Evolutionary conservation across 2,797 vertebrate species (phyloP).

Genomic region (Monodelphis domestica): DNA sequence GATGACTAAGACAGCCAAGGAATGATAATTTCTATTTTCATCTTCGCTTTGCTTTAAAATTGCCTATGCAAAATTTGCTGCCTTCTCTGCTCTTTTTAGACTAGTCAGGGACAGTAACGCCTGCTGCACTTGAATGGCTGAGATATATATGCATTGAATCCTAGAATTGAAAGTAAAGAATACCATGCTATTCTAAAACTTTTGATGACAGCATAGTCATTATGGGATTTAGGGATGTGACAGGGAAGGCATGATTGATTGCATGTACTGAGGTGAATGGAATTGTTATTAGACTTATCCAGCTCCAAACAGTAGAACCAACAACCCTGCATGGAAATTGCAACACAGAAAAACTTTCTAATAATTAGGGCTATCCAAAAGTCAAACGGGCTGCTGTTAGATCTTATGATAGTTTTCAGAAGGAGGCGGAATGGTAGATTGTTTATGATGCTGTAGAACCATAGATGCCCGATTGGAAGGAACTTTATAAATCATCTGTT

Average conservation of each 20-base stretch:
- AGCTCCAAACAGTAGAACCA: not conserved
- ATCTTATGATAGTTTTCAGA: not conserved
- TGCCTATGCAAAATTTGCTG: not conserved
- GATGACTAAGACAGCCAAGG: constrained; percentile 24
- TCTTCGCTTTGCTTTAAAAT: not conserved
- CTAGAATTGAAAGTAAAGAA: not conserved
- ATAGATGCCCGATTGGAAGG: not conserved
- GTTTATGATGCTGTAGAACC: not conserved
- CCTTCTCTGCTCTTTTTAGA: constrained; percentile 12
- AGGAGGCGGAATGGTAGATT: not conserved
- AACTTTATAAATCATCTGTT: not conserved
- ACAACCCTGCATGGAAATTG: not conserved
- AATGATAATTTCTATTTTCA: constrained; percentile 2
- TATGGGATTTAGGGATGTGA: not conserved
- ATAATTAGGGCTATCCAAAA: not conserved
- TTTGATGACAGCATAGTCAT: not conserved
- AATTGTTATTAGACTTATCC: not conserved
- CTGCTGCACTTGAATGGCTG: not conserved
- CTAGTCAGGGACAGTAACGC: not conserved
- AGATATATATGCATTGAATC: not conserved
- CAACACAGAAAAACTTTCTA: not conserved
- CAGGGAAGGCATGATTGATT: not conserved
- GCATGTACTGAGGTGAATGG: not conserved
- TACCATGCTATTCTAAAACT: not conserved
- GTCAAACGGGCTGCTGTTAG: no score